A percentile compares a stretch with the other conserved stretches of the same genome.
phyloP scores from a whole-genome alignment of 1,140 invertebrate genomes.

The Thaumetopoea pityocampa region DNA sequence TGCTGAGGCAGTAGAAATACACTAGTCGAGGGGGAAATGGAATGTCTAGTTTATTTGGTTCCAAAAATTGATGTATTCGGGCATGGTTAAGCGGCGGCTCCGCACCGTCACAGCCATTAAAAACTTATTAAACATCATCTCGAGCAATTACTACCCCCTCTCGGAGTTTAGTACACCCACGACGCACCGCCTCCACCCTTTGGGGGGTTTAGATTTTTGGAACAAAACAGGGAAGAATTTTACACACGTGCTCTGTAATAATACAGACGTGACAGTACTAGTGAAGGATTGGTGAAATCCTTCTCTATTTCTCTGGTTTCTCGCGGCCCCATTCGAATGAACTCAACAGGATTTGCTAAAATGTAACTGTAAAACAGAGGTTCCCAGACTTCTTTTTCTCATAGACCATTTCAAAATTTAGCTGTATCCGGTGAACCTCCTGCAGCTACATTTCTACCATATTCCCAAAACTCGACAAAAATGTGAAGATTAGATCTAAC shows the following conservation, averaged over 20 bases:
- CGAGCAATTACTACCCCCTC: slow-evolving; percentile 67
- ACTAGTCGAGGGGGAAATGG: slow-evolving; percentile 1
- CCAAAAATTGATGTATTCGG: slow-evolving; percentile 42
- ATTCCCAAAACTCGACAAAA: too few species aligned
- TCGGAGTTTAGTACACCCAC: slow-evolving; percentile 5
- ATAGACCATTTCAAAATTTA: too few species aligned
- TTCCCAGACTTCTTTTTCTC: too few species aligned
- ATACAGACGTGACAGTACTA: background rate
- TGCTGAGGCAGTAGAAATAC: background rate
- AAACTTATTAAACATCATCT: slow-evolving; percentile 80
- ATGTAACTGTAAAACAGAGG: too few species aligned
- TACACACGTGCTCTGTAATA: background rate
- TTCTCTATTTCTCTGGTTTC: background rate
- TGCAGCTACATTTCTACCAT: too few species aligned
- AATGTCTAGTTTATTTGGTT: slow-evolving; percentile 15
- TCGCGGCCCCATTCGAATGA: background rate
- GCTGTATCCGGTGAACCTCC: too few species aligned
- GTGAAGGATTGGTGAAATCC: background rate
- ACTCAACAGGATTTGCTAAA: too few species aligned
- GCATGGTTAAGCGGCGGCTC: slow-evolving; percentile 44
- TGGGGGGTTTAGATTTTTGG: slow-evolving; percentile 6
- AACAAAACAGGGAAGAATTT: slow-evolving; percentile 9
- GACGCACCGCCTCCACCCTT: slow-evolving; percentile 12
- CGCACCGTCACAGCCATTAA: slow-evolving; percentile 74
- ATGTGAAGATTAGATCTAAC: too few species aligned